phyloP scores from a whole-genome alignment of 2,113 vertebrate genomes.

The Salvelinus sp. region DNA sequence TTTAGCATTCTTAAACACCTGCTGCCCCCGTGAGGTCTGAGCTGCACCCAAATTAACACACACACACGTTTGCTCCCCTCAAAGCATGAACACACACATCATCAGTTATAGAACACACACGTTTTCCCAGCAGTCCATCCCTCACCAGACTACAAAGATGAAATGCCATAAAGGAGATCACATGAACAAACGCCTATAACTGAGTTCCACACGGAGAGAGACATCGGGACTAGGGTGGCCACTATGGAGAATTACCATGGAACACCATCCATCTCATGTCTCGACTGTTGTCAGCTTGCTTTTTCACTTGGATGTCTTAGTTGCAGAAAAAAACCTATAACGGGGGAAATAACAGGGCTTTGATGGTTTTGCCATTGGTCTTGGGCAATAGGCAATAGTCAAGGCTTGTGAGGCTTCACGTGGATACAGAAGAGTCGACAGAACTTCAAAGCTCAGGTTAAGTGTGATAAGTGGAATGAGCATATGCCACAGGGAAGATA shows the following conservation, averaged over 20 bases:
- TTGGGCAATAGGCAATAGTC: slow-evolving; percentile 54
- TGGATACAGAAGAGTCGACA: slow-evolving; percentile 19
- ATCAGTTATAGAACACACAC: slow-evolving; percentile 46
- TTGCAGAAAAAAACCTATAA: background rate
- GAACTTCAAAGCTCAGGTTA: slow-evolving; percentile 64
- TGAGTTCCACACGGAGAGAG: background rate
- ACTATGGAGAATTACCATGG: too few species aligned
- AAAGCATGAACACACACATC: too few species aligned
- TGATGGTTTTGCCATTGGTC: background rate
- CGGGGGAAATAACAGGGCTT: background rate
- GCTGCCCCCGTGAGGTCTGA: slow-evolving; percentile 59
- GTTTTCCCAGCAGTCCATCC: background rate
- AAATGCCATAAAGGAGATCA: background rate
- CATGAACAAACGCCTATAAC: slow-evolving; percentile 13
- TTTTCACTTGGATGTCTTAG: background rate
- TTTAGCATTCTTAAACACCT: slow-evolving; percentile 54
- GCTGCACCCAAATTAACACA: background rate
- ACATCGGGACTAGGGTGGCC: too few species aligned
- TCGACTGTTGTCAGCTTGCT: background rate
- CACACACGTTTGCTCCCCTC: background rate
- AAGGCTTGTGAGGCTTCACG: slow-evolving; percentile 12
- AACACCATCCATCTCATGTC: background rate
- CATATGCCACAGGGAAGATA: slow-evolving; percentile 73
- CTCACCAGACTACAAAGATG: background rate
- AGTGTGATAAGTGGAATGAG: slow-evolving; percentile 71